Evolutionary conservation across 2,113 vertebrate species (phyloP).

Genomic region (Deroptyus accipitrinus): DNA sequence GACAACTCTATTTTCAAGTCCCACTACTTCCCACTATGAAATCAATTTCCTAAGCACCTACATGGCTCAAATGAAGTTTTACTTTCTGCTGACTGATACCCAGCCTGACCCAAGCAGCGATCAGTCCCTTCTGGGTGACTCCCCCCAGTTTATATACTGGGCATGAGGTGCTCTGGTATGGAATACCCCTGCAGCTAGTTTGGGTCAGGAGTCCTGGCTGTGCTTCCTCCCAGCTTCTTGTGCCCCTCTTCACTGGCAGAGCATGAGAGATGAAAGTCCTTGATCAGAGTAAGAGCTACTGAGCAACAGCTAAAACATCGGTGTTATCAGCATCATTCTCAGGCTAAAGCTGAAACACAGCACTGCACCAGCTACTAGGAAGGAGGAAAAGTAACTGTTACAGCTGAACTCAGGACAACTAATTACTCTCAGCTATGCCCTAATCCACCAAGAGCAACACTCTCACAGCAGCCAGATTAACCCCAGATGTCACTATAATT

Average conservation of each 20-base stretch:
- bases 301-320: neutral
- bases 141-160: neutral
- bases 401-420: neutral
- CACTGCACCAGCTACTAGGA: neutral
- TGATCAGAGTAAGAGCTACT: neutral
- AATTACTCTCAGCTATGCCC: neutral
- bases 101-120: neutral
- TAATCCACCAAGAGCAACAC: neutral
- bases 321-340: neutral
- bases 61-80: neutral
- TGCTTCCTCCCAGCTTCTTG: neutral
- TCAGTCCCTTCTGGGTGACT: neutral
- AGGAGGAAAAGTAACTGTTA: neutral
- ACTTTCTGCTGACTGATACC: neutral
- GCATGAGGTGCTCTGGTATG: neutral
- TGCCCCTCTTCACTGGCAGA: neutral
- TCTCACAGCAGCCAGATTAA: slow-evolving; percentile 17
- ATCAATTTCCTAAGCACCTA: neutral
- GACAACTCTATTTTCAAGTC: neutral
- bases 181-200: neutral
- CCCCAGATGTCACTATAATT: slow-evolving; percentile 35
- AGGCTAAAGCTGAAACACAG: neutral
- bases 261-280: neutral
- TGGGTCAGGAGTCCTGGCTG: neutral
- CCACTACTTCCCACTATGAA: neutral